phyloP scores from a whole-genome alignment of 1,140 invertebrate species.

The Lutraria rhynchaena region DNA sequence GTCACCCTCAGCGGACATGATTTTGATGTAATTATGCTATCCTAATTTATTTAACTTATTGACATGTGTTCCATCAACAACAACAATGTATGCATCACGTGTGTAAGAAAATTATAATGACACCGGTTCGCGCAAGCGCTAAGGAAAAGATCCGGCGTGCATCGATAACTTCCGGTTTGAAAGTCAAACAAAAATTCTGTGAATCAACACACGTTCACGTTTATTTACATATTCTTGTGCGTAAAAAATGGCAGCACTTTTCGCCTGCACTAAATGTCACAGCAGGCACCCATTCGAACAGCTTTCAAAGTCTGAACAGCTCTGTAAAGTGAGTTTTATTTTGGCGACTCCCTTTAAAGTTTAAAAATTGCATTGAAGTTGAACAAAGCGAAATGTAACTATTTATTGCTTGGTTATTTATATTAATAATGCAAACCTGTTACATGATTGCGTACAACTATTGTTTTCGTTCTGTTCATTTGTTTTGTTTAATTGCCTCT shows the following conservation, averaged over 20 bases:
- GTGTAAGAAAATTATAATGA: too few relatives aligned
- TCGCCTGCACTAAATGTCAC: constrained; percentile 97
- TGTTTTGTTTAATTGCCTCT: too few relatives aligned
- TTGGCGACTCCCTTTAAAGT: too few relatives aligned
- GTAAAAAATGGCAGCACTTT: constrained; percentile 85
- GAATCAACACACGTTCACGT: neutral
- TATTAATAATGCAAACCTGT: too few relatives aligned
- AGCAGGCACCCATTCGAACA: constrained; percentile 97
- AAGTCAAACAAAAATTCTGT: constrained; percentile 39
- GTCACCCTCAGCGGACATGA: constrained; percentile 13
- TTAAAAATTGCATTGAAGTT: too few relatives aligned
- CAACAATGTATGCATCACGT: too few relatives aligned
- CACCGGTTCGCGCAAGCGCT: constrained; percentile 36
- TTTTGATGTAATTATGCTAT: too few relatives aligned
- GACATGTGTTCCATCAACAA: neutral
- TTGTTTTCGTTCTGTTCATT: too few relatives aligned
- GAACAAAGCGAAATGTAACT: too few relatives aligned
- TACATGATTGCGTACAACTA: too few relatives aligned
- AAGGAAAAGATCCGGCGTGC: neutral
- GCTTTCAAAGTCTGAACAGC: constrained; percentile 94
- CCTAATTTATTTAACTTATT: too few relatives aligned
- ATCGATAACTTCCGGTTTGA: constrained; percentile 53
- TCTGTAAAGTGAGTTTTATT: constrained; percentile 94
- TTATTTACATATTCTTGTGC: neutral
- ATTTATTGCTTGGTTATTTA: too few relatives aligned